Evolutionary conservation across 2,113 vertebrate genomes (phyloP).

Genomic region (Lasiurus cinereus): DNA sequence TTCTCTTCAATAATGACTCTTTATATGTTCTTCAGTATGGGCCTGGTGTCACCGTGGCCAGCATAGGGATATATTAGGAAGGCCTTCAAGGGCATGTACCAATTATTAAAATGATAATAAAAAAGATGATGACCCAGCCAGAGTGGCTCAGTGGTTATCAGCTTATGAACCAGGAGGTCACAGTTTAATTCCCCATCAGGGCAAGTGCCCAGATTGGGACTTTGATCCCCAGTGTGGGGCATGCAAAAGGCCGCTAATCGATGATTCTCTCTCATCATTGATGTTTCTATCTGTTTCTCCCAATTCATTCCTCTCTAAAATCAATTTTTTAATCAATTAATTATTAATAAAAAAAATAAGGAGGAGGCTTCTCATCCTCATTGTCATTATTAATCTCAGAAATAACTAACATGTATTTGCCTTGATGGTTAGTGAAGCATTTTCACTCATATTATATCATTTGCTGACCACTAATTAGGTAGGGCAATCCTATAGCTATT

Average conservation of each 20-base stretch:
- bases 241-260: too few species aligned
- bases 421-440: not conserved
- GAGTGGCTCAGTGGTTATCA: too few species aligned
- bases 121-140: not conserved
- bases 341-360: not conserved
- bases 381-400: not conserved
- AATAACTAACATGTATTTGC: not conserved
- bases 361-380: not conserved
- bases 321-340: too few species aligned
- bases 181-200: too few species aligned
- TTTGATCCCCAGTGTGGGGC: too few species aligned
- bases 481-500: not conserved
- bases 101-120: not conserved
- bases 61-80: not conserved
- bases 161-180: too few species aligned
- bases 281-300: too few species aligned
- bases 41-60: not conserved
- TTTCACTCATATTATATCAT: not conserved
- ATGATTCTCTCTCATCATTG: too few species aligned
- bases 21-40: not conserved
- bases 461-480: not conserved
- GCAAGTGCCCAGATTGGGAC: too few species aligned
- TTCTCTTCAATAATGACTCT: not conserved
- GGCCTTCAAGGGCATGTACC: not conserved
- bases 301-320: too few species aligned